phyloP scores from a whole-genome alignment of 2,797 vertebrate species.

The Aselliscus stoliczkanus region DNA sequence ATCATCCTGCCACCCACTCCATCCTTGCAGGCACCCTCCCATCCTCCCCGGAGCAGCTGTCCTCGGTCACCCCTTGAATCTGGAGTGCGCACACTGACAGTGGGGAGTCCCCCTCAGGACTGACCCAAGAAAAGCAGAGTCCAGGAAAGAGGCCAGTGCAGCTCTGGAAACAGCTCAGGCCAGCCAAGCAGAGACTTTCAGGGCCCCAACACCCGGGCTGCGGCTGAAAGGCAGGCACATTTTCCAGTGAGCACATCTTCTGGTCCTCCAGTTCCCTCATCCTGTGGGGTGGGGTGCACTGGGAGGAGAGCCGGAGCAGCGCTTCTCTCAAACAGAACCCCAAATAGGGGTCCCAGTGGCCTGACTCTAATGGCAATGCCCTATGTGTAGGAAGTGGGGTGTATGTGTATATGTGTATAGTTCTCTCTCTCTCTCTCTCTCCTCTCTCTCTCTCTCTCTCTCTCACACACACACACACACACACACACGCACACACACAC shows the following conservation, averaged over 20 bases:
- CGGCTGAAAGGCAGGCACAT: too few relatives aligned
- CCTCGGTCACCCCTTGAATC: fast-evolving
- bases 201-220: fast-evolving
- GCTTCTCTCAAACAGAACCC: not conserved
- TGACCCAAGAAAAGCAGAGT: not conserved
- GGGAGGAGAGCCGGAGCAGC: not conserved
- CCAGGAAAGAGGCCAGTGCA: not conserved
- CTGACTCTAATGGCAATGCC: not conserved
- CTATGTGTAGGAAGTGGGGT: not conserved
- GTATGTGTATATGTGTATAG: not conserved
- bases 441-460: not conserved
- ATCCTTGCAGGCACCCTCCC: not conserved
- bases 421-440: not conserved
- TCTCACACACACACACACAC: not conserved
- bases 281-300: too few relatives aligned
- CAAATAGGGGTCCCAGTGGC: not conserved
- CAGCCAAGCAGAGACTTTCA: not conserved
- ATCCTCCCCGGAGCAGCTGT: not conserved
- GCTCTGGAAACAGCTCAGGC: not conserved
- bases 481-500: not conserved
- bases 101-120: not conserved
- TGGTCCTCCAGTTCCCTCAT: too few relatives aligned
- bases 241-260: not conserved
- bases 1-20: not conserved
- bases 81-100: not conserved